Evolutionary conservation across 2,888 invertebrate species (phyloP), one percentile per base, ranked within the genome.

Genomic region (Cloeon dipterum): DNA sequence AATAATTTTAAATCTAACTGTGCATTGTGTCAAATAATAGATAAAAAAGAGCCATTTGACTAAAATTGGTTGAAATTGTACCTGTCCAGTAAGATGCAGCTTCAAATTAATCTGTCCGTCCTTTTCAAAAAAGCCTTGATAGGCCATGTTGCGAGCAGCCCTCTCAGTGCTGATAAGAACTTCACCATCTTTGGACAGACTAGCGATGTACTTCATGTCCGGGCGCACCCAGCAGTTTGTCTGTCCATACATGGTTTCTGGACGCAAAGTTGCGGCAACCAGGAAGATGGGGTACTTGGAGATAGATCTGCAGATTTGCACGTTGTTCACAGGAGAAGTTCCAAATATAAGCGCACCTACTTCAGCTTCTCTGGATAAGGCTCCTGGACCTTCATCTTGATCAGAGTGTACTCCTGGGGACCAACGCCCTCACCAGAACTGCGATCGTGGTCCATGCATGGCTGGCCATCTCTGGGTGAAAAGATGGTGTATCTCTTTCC

Each of bases 171-270:
- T 82, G 34, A 98, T 66, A 57, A 79, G 93, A 25, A 96, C 63
- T 42, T 89, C 86, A 33, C 63, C 64, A 26, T 65, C 60, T 11
- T 65, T 63, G 1, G 74, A 72, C 50, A 72, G 65, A 54, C 89
- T 83, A 2, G 82, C 91, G 44, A 94, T 71, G 52, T 96, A 96
- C 44, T 70, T 73, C 52, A 96, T 82, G 51, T 94, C 91, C 0
- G 98, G 98, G 50, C 81, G 79, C 3, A 98, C 57, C 93, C 96
- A 98, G 55, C 94, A 96, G 54, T 98, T 99, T 0, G 98, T 98
- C 62, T 98, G 98, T 0, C 98, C 98, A 52, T 94, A 99, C 96
- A 98, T 96, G 2, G 98, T 98, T 62, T 98, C 98, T 2, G 98
- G 94, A 40, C 96, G 68, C n/a, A 99, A 61, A 4, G 98, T 99